phyloP scores from a whole-genome alignment of 92 coral and sea anemone genomes.

The Muricea muricata region DNA sequence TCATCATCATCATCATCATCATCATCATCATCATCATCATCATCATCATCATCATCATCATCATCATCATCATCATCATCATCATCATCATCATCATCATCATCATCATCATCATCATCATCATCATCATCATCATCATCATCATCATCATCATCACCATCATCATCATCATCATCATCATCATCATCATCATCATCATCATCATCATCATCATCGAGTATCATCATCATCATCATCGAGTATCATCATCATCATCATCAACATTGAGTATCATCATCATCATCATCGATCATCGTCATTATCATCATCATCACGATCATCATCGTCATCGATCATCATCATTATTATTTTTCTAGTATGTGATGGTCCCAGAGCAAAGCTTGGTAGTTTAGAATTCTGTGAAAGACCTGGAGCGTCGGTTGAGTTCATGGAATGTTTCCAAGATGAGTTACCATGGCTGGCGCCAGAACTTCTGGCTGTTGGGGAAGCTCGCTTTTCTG shows the following conservation, averaged over 20 bases:
- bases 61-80: no score
- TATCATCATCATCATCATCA: no score
- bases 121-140: no score
- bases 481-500: slow-evolving; percentile 13
- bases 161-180: no score
- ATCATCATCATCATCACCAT: no score
- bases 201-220: no score
- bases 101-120: no score
- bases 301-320: background rate
- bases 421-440: slow-evolving; percentile 19
- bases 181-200: no score
- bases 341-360: background rate
- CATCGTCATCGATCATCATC: background rate
- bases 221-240: no score
- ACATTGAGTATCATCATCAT: no score
- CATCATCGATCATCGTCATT: no score
- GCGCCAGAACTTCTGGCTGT: slow-evolving; percentile 12
- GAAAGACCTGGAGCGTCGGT: slow-evolving; percentile 24
- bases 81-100: no score
- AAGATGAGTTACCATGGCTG: slow-evolving; percentile 40
- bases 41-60: background rate
- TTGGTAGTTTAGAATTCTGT: slow-evolving; percentile 39
- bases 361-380: slow-evolving; percentile 44
- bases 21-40: background rate
- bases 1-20: background rate